A percentile compares a stretch with the other conserved stretches of the same genome.
These are phyloP conservation scores for Sminthurides bifidus DNA, from an alignment of 1,140 invertebrate species.

Conservation along the genomic window DNA sequence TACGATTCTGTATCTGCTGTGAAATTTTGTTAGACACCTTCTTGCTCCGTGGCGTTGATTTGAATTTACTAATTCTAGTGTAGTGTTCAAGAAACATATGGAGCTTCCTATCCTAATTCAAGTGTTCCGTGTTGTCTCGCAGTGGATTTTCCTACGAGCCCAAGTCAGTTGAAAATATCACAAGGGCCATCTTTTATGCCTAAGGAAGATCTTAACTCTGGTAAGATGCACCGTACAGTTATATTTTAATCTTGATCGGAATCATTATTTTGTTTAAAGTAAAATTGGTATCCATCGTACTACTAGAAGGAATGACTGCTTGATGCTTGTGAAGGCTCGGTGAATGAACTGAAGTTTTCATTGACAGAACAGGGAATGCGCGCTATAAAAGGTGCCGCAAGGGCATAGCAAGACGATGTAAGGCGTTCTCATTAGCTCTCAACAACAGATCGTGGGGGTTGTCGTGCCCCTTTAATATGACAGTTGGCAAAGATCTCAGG, in stretches of 20 bases:
- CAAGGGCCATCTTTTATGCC: slow-evolving; percentile 27
- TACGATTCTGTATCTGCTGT: not conserved
- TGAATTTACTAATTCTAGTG: not conserved
- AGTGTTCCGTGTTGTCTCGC: slow-evolving; percentile 9
- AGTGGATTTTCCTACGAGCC: slow-evolving; percentile 31
- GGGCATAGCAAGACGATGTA: too few relatives aligned
- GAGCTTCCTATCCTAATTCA: too few relatives aligned
- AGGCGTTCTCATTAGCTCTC: too few relatives aligned
- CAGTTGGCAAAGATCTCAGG: too few relatives aligned
- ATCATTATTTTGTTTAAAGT: not conserved
- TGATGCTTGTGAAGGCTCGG: too few relatives aligned
- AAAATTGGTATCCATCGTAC: not conserved
- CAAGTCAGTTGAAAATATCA: slow-evolving; percentile 27
- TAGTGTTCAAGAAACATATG: too few relatives aligned
- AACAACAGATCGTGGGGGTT: too few relatives aligned
- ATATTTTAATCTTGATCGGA: not conserved
- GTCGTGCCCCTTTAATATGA: too few relatives aligned
- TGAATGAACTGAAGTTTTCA: too few relatives aligned
- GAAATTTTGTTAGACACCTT: not conserved
- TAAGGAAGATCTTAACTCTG: slow-evolving; percentile 17
- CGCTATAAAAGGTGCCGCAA: too few relatives aligned
- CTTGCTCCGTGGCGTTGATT: not conserved
- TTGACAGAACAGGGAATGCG: too few relatives aligned
- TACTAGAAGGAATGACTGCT: not conserved
- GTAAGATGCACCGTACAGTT: not conserved